Conservation (phyloP, 1,140 invertebrate species). For the Tetragnatha versicolor region DNA sequence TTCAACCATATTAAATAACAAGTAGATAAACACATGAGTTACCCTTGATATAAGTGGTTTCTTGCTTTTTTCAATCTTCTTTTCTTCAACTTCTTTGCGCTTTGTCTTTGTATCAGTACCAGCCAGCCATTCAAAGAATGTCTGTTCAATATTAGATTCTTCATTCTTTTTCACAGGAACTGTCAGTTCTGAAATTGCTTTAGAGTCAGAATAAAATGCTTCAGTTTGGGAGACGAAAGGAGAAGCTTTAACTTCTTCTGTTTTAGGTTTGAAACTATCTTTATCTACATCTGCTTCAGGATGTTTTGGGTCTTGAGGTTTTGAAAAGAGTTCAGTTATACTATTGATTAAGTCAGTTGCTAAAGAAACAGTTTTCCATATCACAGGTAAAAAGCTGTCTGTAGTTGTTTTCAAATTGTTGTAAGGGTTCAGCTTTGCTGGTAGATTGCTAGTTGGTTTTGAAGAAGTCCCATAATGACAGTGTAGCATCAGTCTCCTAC, state of each 20-base stretch:
- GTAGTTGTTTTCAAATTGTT: background rate
- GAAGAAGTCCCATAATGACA: constrained; percentile 34
- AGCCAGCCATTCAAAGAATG: constrained; percentile 38
- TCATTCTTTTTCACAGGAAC: background rate
- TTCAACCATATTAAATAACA: background rate
- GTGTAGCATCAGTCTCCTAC: background rate
- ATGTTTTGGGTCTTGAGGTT: background rate
- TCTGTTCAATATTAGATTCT: background rate
- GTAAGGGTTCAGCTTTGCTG: background rate
- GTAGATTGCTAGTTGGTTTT: constrained; percentile 22
- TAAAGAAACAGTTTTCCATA: constrained; percentile 36
- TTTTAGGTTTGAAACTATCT: background rate
- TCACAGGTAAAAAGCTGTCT: constrained; percentile 7
- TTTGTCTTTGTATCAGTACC: constrained; percentile 8
- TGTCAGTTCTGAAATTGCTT: background rate
- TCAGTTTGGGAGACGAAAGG: background rate
- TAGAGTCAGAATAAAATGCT: background rate
- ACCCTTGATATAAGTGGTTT: constrained; percentile 37
- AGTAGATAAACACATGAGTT: background rate
- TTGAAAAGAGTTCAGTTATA: background rate
- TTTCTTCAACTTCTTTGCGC: constrained; percentile 24
- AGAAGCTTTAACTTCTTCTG: background rate
- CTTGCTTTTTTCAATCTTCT: constrained; percentile 9
- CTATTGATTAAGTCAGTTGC: constrained; percentile 7
- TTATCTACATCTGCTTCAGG: background rate